Percentiles rank a stretch among this genome's conserved stretches.
These are phyloP conservation scores for Calcarius lapponicus DNA, from an alignment of 2,797 vertebrate genomes.

Conservation along the genomic window DNA sequence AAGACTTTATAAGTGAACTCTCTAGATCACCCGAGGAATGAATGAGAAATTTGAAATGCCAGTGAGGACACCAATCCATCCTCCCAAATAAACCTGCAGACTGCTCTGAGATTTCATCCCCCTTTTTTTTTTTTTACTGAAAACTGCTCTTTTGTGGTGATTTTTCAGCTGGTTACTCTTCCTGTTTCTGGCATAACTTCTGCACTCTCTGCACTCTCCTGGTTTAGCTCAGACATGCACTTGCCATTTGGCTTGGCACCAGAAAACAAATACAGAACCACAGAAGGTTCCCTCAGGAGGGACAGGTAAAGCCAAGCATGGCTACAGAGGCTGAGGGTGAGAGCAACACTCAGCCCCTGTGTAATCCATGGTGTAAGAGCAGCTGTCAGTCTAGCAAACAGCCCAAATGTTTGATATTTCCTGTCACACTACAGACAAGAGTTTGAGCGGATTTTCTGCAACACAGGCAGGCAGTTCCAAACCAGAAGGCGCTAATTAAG, in stretches of 20 bases:
- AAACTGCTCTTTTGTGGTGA: neutral
- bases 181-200: neutral
- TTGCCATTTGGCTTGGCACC: neutral
- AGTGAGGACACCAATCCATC: neutral
- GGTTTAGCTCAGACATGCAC: neutral
- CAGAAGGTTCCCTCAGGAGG: neutral
- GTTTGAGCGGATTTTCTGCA: neutral
- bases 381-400: neutral
- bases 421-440: neutral
- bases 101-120: neutral
- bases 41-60: neutral
- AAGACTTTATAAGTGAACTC: neutral
- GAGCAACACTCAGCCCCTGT: neutral
- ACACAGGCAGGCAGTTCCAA: neutral
- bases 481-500: slow-evolving; percentile 2
- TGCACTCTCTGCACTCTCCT: neutral
- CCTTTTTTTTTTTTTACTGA: neutral
- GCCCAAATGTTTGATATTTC: neutral
- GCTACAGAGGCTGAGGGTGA: neutral
- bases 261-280: neutral
- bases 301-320: neutral
- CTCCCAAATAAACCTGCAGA: neutral
- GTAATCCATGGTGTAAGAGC: neutral
- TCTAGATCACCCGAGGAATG: neutral
- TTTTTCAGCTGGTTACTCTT: neutral